These are phyloP conservation scores for Drosophila tsacasi DNA, from an alignment of 1,140 invertebrate species.

Conservation along the genomic window DNA sequence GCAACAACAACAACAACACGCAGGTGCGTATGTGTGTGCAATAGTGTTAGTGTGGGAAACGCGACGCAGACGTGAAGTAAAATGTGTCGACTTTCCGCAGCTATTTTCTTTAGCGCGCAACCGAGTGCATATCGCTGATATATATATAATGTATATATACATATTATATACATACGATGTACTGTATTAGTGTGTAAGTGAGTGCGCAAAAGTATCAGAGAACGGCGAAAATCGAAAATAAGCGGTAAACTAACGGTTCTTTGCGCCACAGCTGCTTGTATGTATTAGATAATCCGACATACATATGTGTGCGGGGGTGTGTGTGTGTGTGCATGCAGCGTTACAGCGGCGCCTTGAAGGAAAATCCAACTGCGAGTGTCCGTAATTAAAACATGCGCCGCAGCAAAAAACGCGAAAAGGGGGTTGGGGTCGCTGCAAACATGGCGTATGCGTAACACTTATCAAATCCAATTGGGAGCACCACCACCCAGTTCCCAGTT, in stretches of 20 bases:
- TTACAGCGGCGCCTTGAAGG: constrained; percentile 63
- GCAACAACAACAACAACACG: constrained; percentile 11
- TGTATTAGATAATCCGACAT: constrained; percentile 29
- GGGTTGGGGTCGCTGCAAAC: constrained; percentile 17
- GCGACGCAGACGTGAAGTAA: constrained; percentile 91
- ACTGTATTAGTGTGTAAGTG: constrained; percentile 8
- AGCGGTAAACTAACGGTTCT: constrained; percentile 48
- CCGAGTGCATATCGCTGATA: constrained; percentile 15
- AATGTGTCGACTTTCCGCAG: constrained; percentile 87
- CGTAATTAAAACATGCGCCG: constrained; percentile 79
- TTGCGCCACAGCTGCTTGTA: constrained; percentile 6
- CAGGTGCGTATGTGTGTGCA: constrained; percentile 23
- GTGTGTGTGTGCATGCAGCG: constrained; percentile 14
- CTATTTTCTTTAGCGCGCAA: constrained; percentile 16
- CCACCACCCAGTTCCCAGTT: constrained; percentile 31
- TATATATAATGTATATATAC: background rate
- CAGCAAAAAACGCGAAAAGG: constrained; percentile 22
- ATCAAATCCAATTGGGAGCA: constrained; percentile 26
- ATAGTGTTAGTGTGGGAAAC: constrained; percentile 4
- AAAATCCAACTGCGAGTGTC: constrained; percentile 73
- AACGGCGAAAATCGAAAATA: constrained; percentile 26
- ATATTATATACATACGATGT: constrained; percentile 3
- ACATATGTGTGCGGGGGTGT: background rate
- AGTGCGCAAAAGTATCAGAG: constrained; percentile 37
- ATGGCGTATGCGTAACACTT: constrained; percentile 63